Evolutionary conservation across 2,888 invertebrate genomes (phyloP).

Genomic region (Temnothorax unifasciatus): DNA sequence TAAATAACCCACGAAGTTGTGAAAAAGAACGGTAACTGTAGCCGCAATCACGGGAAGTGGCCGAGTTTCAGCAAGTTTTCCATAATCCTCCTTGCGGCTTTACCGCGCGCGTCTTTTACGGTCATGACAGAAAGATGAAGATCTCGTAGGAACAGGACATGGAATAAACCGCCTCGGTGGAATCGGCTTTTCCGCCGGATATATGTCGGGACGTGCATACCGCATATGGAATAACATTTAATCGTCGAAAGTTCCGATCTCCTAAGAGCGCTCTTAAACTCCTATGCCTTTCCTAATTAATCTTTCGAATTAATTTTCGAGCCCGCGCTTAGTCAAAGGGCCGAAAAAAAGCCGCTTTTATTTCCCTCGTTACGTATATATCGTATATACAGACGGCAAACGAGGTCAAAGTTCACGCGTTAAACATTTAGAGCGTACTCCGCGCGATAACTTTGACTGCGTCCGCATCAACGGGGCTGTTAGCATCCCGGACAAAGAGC

Average conservation of each 20-base stretch:
- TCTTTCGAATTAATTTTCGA: background rate
- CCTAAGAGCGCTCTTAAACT: background rate
- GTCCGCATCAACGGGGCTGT: slow-evolving; percentile 57
- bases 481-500: slow-evolving; percentile 66
- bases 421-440: slow-evolving; percentile 59
- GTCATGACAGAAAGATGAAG: slow-evolving; percentile 32
- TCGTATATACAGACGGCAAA: background rate
- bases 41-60: slow-evolving; percentile 73
- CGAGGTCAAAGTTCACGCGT: slow-evolving; percentile 59
- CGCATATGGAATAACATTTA: background rate
- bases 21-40: slow-evolving; percentile 55
- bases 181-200: slow-evolving; percentile 15
- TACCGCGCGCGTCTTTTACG: slow-evolving; percentile 49
- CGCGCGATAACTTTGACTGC: slow-evolving; percentile 50
- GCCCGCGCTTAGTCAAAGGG: no score
- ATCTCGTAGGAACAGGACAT: background rate
- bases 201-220: background rate
- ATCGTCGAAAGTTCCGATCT: background rate
- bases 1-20: slow-evolving; percentile 69
- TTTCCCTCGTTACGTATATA: background rate
- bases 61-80: slow-evolving; percentile 69
- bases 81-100: slow-evolving; percentile 58
- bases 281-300: background rate
- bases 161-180: slow-evolving; percentile 13
- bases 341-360: background rate